Percentiles rank a stretch among this genome's conserved stretches.
phyloP scores from a whole-genome alignment of 2,797 vertebrate genomes.

The Neoniphon sammara region DNA sequence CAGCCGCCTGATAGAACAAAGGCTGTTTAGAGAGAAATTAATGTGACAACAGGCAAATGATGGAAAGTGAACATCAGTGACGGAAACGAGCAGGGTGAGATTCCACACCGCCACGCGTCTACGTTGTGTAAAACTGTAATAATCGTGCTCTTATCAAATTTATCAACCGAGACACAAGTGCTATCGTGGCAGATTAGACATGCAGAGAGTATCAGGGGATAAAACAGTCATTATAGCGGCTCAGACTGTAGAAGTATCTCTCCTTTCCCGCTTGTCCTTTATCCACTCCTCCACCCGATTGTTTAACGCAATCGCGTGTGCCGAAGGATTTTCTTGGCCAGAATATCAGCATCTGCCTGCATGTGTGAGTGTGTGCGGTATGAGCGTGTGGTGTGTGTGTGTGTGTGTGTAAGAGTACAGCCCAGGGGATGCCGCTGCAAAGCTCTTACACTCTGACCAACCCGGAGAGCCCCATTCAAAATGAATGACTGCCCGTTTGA shows the following conservation, averaged over 20 bases:
- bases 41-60: conserved; percentile 38
- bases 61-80: conserved; percentile 32
- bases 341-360: conserved; percentile 8
- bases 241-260: conserved; percentile 8
- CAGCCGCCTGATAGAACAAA: conserved; percentile 2
- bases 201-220: conserved; percentile 19
- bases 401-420: neutral
- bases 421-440: neutral
- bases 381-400: too few relatives aligned
- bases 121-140: too few relatives aligned
- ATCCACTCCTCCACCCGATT: neutral
- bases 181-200: conserved; percentile 26
- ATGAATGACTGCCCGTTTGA: neutral
- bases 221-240: neutral
- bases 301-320: neutral
- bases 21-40: conserved; percentile 45
- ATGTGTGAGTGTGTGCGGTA: neutral
- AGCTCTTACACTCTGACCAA: neutral
- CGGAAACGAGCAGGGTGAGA: conserved; percentile 14
- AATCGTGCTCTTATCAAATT: conserved; percentile 2
- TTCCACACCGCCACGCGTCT: neutral
- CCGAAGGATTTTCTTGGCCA: conserved; percentile 3
- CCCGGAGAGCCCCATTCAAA: neutral
- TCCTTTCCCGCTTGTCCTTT: conserved; percentile 3
- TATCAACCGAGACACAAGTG: neutral